Conservation (phyloP, 2,113 vertebrate genomes). For the Mastomys natalensis region DNA sequence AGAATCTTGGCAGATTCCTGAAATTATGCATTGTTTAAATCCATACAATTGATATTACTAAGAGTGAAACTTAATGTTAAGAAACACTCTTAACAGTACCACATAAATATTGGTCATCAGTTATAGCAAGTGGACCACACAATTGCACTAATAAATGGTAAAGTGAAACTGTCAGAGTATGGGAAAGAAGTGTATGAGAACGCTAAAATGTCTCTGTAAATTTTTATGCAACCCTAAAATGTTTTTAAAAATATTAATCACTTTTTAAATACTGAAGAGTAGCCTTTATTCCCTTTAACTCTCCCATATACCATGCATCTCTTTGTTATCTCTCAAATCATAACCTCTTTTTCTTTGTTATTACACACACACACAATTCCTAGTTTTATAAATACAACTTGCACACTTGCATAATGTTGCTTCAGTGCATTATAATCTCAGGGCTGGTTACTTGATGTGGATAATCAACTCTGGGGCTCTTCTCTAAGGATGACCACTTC, state of each 20-base stretch:
- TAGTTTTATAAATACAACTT: not conserved
- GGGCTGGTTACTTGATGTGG: too few relatives aligned
- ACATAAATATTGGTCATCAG: not conserved
- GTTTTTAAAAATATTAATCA: not conserved
- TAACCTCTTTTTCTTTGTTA: not conserved
- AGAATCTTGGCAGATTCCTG: not conserved
- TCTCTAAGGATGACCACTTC: too few relatives aligned
- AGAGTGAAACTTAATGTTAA: not conserved
- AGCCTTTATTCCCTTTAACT: not conserved
- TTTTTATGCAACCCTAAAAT: not conserved
- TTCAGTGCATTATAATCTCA: not conserved
- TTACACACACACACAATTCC: not conserved
- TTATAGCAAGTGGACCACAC: not conserved
- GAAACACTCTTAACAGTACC: not conserved
- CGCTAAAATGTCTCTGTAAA: not conserved
- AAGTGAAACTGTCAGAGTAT: not conserved
- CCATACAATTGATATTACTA: not conserved
- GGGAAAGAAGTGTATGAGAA: not conserved
- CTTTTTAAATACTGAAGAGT: not conserved
- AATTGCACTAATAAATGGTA: not conserved
- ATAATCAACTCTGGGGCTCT: too few relatives aligned
- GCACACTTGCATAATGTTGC: too few relatives aligned
- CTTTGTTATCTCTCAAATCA: not conserved
- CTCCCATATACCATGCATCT: not conserved
- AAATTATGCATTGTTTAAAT: not conserved